These are phyloP conservation scores for Agriopis aurantiaria DNA, from an alignment of 2,888 invertebrate species.

Conservation along the genomic window DNA sequence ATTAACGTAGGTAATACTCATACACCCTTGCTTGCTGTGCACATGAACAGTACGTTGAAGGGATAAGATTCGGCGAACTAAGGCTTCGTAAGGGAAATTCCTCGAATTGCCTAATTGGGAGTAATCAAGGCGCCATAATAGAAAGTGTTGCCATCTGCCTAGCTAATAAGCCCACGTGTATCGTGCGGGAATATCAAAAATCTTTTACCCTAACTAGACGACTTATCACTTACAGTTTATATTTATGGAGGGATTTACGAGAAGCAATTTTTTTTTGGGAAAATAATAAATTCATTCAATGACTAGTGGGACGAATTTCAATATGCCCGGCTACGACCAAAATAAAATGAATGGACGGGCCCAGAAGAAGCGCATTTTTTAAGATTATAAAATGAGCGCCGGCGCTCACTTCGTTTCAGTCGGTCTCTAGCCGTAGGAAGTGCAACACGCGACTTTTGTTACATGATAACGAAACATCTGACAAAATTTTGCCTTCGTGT, in stretches of 20 bases:
- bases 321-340: too few species aligned
- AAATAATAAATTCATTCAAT: not conserved
- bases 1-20: too few species aligned
- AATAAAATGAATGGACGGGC: too few species aligned
- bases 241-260: not conserved
- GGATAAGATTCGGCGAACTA: not conserved
- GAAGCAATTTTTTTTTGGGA: not conserved
- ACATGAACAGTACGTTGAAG: not conserved
- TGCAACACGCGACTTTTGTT: too few species aligned
- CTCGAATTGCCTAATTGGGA: not conserved
- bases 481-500: too few species aligned
- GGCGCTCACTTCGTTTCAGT: too few species aligned
- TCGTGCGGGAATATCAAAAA: not conserved
- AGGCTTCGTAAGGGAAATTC: not conserved
- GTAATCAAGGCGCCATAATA: not conserved
- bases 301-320: not conserved
- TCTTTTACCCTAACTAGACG: too few species aligned
- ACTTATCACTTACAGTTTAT: not conserved
- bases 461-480: too few species aligned
- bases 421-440: too few species aligned
- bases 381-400: too few species aligned
- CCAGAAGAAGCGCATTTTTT: too few species aligned
- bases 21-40: too few species aligned
- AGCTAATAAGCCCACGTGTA: constrained; percentile 1
- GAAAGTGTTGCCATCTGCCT: not conserved